phyloP scores from a whole-genome alignment of 2,113 vertebrate species.

The Elephantulus edwardii region DNA sequence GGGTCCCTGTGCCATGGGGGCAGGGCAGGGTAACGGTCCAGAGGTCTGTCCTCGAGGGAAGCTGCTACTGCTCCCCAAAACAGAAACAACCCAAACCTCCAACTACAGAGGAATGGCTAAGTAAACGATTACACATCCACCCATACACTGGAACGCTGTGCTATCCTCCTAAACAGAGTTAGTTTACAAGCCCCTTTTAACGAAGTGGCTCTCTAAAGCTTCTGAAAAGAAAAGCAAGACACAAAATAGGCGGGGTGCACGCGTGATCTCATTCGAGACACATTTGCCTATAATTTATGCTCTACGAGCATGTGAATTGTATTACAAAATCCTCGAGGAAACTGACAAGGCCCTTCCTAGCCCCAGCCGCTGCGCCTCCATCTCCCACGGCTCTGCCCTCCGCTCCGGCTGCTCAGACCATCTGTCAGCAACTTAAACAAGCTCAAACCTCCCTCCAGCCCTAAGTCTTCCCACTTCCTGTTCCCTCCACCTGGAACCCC shows the following conservation, averaged over 20 bases:
- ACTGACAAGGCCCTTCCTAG: neutral
- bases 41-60: rapidly evolving
- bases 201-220: neutral
- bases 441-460: neutral
- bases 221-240: neutral
- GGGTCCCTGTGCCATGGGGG: neutral
- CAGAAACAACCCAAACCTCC: neutral
- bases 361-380: neutral
- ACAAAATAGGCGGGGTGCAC: neutral
- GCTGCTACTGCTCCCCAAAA: neutral
- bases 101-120: neutral
- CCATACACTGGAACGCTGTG: rapidly evolving
- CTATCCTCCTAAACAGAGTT: too few species aligned
- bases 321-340: neutral
- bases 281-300: too few species aligned
- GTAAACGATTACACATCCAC: too few species aligned
- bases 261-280: neutral
- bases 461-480: neutral
- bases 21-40: neutral
- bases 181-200: neutral
- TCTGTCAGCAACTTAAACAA: neutral
- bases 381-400: neutral
- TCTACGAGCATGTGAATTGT: neutral
- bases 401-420: neutral
- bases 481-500: neutral